Evolutionary conservation across 2,113 vertebrate species (phyloP), one percentile per base, ranked within the genome.

Genomic region (Catharus fuscescens): DNA sequence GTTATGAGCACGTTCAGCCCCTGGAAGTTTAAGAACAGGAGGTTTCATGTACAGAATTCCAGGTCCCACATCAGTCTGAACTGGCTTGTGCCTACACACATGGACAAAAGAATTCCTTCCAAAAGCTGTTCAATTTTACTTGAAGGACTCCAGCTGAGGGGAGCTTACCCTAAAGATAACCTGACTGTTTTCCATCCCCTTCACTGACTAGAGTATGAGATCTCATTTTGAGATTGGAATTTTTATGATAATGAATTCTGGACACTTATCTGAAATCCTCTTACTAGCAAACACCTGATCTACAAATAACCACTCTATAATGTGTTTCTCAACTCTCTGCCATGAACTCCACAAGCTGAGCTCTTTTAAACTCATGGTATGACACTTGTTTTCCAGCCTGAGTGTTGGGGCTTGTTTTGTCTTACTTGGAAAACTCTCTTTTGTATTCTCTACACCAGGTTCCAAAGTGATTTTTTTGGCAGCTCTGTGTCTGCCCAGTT

Each of bases 371-470:
- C 21, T 69, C 14, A 14, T 44, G 7, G 7, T 60, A 56, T 19
- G 45, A 83, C 42, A 65, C 59, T 88, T 88, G 44, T 76, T 95
- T 95, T 95, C 64, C 53, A 92, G 32, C 18, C 8, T 0, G 2
- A 44, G 20, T 42, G 32, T 15, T 53, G 32, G n/a, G 24, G 4
- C 13, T 57, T n/a, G 76, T 69, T 69, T 74, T 54, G 15, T 56
- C 56, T 80, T 87, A 36, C n/a, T 77, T 86, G 60, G 67, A 78
- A 93, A 80, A 78, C 4, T 77, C 13, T 80, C n/a, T 65, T 96
- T 69, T 91, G 25, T 32, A 18, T 81, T 81, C 32, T 74, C 36
- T 80, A 44, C 23, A 61, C 32, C 5, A 7, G 60, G 28, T 89
- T 88, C 38, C 54, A 18, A 36, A 81, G 60, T 71, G 56, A 42